Evolutionary conservation across 1,140 invertebrate species (phyloP), one percentile per base, ranked within the genome.

Genomic region (Procambarus clarkii): DNA sequence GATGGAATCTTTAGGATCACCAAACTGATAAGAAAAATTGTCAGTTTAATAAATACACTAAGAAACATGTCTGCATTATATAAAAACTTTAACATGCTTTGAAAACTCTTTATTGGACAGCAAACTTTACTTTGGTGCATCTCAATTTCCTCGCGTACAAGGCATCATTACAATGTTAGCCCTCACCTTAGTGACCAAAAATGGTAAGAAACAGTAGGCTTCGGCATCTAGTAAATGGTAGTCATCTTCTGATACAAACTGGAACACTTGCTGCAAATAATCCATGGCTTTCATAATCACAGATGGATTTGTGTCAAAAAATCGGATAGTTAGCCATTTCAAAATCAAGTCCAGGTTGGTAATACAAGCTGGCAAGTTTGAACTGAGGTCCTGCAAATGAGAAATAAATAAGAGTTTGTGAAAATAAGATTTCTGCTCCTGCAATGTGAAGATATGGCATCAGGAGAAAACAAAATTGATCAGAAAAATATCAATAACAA

Each of bases 231-330:
- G 95, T 95, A 99, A 96, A 48, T 96, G 96, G 94, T 99, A 99
- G 79, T 97, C 96, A 86, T 96, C 96, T 74, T 97, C 96, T 44
- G 97, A 96, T 4, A 99, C 95, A 93, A 96, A 95, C 89, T 96
- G 96, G 94, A 99, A 99, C 34, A 99, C 96, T 58, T 96, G 94
- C 86, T 97, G 96, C 9, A 99, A 95, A 95, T 99, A 99, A 93
- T 99, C 98, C 81, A 99, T 95, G 77, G 97, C 98, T 96, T 98
- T 98, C 83, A 99, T 95, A 54, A 99, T 95, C 50, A 99, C 98
- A 46, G 98, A 98, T 34, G 99, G 98, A 95, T 99, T 99, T 13
- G 99, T 99, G 95, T 99, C 99, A 93, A 99, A 99, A 94, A 99
- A 99, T 92, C 98, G 95, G 21, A 99, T 94, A 0, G 98, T 99